These are phyloP conservation scores for Turritopsis dohrnii DNA, from an alignment of 30 jellyfish, hydroid and myxozoan genomes.

Conservation along the genomic window DNA sequence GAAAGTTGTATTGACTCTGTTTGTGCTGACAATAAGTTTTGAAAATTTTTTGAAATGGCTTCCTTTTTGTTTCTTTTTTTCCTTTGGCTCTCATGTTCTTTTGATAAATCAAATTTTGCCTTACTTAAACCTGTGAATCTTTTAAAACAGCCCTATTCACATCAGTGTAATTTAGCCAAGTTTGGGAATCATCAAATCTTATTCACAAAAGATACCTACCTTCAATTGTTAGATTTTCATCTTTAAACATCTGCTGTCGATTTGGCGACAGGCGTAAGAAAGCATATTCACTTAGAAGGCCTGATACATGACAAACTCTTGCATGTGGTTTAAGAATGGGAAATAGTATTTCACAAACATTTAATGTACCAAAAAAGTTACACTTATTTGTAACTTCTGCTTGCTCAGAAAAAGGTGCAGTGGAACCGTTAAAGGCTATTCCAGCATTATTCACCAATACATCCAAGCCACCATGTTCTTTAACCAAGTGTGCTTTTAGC, in stretches of 20 bases:
- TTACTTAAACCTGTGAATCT: no score
- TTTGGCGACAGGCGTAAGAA: neutral
- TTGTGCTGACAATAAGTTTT: no score
- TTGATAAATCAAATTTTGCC: no score
- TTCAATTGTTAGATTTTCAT: conserved; percentile 19
- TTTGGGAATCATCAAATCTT: no score
- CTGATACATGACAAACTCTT: conserved; percentile 45
- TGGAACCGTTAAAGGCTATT: conserved; percentile 27
- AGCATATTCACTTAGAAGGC: conserved; percentile 21
- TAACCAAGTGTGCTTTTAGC: conserved; percentile 19
- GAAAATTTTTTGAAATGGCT: no score
- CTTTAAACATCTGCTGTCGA: conserved; percentile 21
- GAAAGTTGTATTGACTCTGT: no score
- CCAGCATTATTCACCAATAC: conserved; percentile 92
- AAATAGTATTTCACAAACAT: conserved; percentile 55
- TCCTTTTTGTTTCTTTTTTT: no score
- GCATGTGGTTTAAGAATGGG: conserved; percentile 65
- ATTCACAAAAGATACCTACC: conserved; percentile 16
- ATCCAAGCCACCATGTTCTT: conserved; percentile 62
- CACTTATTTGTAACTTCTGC: conserved; percentile 56
- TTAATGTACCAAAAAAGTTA: conserved; percentile 61
- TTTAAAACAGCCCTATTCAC: no score
- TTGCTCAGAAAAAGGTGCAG: conserved; percentile 68
- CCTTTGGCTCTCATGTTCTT: no score
- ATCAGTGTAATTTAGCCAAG: no score